A percentile compares a stretch with the other conserved stretches of the same genome.
These are phyloP conservation scores for Heliocidaris tuberculata DNA, from an alignment of 35 echinoderm and acorn worm genomes.

Conservation along the genomic window DNA sequence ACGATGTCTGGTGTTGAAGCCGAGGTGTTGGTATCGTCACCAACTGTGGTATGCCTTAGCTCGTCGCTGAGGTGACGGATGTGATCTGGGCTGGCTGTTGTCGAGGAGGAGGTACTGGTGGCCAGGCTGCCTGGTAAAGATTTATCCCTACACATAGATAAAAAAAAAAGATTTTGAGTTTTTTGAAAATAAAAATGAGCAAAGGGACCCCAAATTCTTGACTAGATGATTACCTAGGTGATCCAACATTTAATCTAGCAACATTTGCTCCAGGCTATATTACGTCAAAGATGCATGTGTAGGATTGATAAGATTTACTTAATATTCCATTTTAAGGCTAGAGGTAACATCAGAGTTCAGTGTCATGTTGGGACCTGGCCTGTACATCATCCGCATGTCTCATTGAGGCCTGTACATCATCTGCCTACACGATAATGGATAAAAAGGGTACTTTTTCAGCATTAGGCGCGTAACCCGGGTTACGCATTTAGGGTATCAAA, in stretches of 20 bases:
- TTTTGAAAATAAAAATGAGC: not conserved
- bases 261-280: not conserved
- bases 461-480: too few relatives aligned
- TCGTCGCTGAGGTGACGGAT: slow-evolving; percentile 36
- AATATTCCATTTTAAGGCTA: too few relatives aligned
- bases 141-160: not conserved
- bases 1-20: slow-evolving; percentile 51
- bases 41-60: not conserved
- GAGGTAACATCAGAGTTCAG: not conserved
- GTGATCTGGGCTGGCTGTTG: slow-evolving; percentile 40
- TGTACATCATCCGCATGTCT: too few relatives aligned
- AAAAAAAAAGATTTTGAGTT: not conserved
- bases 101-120: slow-evolving; percentile 30
- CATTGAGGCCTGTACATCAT: too few relatives aligned
- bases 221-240: not conserved
- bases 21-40: not conserved
- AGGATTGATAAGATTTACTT: too few relatives aligned
- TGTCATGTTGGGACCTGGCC: not conserved
- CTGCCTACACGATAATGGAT: too few relatives aligned
- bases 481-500: too few relatives aligned
- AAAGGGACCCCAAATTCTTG: not conserved
- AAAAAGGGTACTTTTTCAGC: too few relatives aligned
- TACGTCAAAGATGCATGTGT: too few relatives aligned
- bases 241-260: not conserved
- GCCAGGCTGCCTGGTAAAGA: not conserved